Evolutionary conservation across 2,888 invertebrate genomes (phyloP), one percentile per base, ranked within the genome.

Genomic region (Scaptomyza polygonia): DNA sequence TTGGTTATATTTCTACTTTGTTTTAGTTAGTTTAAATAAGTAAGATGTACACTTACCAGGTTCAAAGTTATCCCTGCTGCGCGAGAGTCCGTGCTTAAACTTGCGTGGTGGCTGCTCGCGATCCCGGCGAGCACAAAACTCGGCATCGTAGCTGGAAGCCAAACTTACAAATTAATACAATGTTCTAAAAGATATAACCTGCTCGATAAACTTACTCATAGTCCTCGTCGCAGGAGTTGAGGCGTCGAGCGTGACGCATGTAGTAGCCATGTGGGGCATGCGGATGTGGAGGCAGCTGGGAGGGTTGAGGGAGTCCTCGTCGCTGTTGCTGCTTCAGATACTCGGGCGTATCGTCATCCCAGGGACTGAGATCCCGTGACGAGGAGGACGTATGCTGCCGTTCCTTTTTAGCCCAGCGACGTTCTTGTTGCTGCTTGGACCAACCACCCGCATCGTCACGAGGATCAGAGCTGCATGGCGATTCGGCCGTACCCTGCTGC

Each of bases 381-480:
- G 95, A 95, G 0, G 95, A 95, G 0, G 95, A 95, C 0, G 95
- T 94, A 89, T 95, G 94, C 90, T 94, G 94, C 1, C 89, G 88
- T 4, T 89, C 89, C 16, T 93, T 93, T 90, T 92, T 93, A 79
- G 88, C 93, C 93, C 93, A 92, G 74, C 93, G 92, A 0, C 88
- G 86, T 7, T 82, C 87, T 44, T 84, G 83, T 49, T 83, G 88
- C 51, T 84, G 82, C 52, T 91, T 91, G 64, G 91, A 91, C 92
- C 93, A 93, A 12, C 93, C 73, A 32, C 62, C 74, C 0, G 67
- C 93, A 34, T 95, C 94, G 43, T 95, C 94, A 54, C 94, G 94
- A 0, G 95, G 95, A 92, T 96, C 96, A 1, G 96, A 95, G 0
- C 96, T 96, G 93, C 95, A 96, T 0, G 95, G 95, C 1, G 96